phyloP scores from a whole-genome alignment of 1,140 invertebrate species.

The Physella acuta region DNA sequence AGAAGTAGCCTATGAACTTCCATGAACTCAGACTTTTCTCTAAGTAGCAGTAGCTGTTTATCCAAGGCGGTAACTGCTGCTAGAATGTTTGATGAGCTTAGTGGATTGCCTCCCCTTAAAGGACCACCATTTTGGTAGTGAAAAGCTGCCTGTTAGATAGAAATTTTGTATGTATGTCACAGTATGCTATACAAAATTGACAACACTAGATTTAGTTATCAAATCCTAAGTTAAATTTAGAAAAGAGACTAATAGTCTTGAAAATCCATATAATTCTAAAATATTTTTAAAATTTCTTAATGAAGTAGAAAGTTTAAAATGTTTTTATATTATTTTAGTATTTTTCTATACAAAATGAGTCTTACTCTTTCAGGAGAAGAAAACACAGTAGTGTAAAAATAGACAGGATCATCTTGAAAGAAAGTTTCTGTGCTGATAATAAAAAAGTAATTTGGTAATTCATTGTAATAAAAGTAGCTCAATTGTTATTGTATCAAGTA shows the following conservation, averaged over 20 bases:
- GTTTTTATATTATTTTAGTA: neutral
- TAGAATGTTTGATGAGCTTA: constrained; percentile 40
- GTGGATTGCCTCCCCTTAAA: constrained; percentile 40
- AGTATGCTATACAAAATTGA: too few relatives aligned
- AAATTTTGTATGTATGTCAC: too few relatives aligned
- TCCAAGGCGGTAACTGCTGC: constrained; percentile 35
- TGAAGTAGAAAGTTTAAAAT: neutral
- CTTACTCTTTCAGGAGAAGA: constrained; percentile 50
- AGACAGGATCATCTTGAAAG: constrained; percentile 42
- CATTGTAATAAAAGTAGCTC: too few relatives aligned
- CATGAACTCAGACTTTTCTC: constrained; percentile 41
- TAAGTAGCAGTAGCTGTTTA: constrained; percentile 34
- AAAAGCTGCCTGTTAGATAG: constrained; percentile 49
- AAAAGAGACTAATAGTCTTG: too few relatives aligned
- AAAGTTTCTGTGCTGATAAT: too few relatives aligned
- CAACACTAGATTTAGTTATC: too few relatives aligned
- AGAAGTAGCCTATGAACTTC: constrained; percentile 47
- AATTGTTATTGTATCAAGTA: too few relatives aligned
- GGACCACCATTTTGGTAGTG: constrained; percentile 53
- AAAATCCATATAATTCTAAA: neutral
- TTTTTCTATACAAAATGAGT: too few relatives aligned
- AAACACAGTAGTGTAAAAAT: constrained; percentile 51
- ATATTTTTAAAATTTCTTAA: neutral
- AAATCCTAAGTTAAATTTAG: too few relatives aligned
- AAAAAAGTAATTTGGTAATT: too few relatives aligned